Evolutionary conservation across 2,888 invertebrate species (phyloP), one percentile per base, ranked within the genome.

Genomic region (Euphydryas editha): DNA sequence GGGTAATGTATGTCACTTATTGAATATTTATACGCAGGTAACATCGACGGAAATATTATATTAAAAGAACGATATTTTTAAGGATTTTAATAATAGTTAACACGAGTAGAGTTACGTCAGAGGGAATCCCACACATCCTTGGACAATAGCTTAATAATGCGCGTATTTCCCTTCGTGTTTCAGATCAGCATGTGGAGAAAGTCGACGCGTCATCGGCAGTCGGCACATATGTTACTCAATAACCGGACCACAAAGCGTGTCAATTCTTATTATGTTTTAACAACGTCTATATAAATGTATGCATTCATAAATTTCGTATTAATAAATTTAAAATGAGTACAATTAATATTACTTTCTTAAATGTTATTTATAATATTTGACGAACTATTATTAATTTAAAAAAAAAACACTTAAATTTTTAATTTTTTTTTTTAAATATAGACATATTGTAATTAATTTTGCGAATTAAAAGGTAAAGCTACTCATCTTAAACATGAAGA

Each of bases 141-240:
- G 70, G 49, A 68, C 62, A 68, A 62, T 51, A 15, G 67, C 62
- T 57, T 44, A 70, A 77, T 78, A 77, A 75, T 77, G 75, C 77
- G 74, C 79, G 85, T 83, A 79, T 88, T 88, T 88, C 81, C 87
- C 83, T 81, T 75, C 76, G 71, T 24, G 63, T 42, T 60, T 60
- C 58, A 30, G 58, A 51, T 51, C 68, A 72, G 72, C 65, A 73
- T 61, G 63, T 69, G 76, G 90, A 89, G 90, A 90, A 90, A 90
- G 90, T 85, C 79, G 72, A 75, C 77, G 75, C 82, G 81, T 89
- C 90, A 88, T 80, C 81, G 81, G 80, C 54, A 36, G n/a, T n/a
- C n/a, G n/a, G n/a, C n/a, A n/a, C n/a, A n/a, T 80, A 76, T 78
- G 80, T 91, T 90, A 86, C 86, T 85, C 86, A 90, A 77, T 80